A percentile compares a stretch with the other conserved stretches of the same genome.
phyloP scores from a whole-genome alignment of 1,140 invertebrate species.

The Drosophila tristis region DNA sequence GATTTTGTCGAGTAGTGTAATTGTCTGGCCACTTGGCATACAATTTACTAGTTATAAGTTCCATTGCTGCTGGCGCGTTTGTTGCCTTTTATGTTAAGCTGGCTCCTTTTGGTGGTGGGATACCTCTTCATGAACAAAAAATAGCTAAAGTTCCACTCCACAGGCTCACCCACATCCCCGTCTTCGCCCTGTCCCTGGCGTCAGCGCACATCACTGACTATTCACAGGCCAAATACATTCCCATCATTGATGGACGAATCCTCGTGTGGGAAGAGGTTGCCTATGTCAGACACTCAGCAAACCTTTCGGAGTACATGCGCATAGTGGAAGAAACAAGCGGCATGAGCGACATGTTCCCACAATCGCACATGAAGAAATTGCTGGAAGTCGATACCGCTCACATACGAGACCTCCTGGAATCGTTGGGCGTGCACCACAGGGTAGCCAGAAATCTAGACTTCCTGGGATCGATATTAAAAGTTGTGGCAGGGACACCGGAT shows the following conservation, averaged over 20 bases:
- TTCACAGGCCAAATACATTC: slow-evolving; percentile 14
- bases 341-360: slow-evolving; percentile 9
- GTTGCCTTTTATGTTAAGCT: slow-evolving; percentile 1
- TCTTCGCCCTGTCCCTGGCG: slow-evolving; percentile 4
- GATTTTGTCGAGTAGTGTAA: too few species aligned
- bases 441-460: background rate
- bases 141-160: slow-evolving; percentile 9
- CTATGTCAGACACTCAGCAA: slow-evolving; percentile 12
- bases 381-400: background rate
- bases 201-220: slow-evolving; percentile 10
- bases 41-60: slow-evolving; percentile 9
- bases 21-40: slow-evolving; percentile 1
- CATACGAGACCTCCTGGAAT: background rate
- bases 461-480: background rate
- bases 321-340: background rate
- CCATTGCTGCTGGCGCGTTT: background rate
- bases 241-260: slow-evolving; percentile 14
- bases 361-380: slow-evolving; percentile 2
- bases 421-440: background rate
- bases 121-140: background rate
- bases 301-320: slow-evolving; percentile 16
- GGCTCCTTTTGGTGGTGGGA: too few species aligned
- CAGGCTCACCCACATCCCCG: background rate
- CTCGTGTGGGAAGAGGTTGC: slow-evolving; percentile 6
- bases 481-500: background rate